Percentiles rank a stretch among this genome's conserved stretches.
Evolutionary conservation across 2,888 invertebrate genomes (phyloP).

Genomic region (Xestia xanthographa): DNA sequence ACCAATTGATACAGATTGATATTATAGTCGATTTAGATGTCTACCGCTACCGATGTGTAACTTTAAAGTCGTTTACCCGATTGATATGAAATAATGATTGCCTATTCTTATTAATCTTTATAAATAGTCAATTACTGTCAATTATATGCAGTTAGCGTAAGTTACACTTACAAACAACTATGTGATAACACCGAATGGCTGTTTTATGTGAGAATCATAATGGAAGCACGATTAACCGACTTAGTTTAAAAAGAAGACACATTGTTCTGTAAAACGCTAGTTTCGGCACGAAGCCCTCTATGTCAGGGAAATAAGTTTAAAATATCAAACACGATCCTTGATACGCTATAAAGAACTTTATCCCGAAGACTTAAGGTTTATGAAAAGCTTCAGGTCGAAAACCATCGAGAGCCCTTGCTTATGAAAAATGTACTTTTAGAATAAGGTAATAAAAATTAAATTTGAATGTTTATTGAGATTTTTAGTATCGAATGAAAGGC

Average conservation of each 20-base stretch:
- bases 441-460: conserved; percentile 75
- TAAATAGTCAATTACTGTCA: conserved; percentile 67
- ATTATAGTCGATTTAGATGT: conserved; percentile 53
- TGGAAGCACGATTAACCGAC: conserved; percentile 79
- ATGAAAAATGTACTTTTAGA: conserved; percentile 77
- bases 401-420: conserved; percentile 60
- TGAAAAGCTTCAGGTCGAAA: conserved; percentile 50
- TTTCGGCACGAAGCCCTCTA: conserved; percentile 88
- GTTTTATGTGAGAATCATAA: conserved; percentile 75
- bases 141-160: conserved; percentile 55
- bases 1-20: conserved; percentile 54
- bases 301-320: conserved; percentile 80
- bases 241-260: conserved; percentile 86
- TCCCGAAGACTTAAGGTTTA: conserved; percentile 53
- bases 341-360: conserved; percentile 51
- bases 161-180: conserved; percentile 62
- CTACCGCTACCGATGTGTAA: conserved; percentile 61
- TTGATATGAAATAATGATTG: conserved; percentile 52
- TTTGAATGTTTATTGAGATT: conserved; percentile 71
- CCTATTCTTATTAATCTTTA: conserved; percentile 59
- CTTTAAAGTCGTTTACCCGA: conserved; percentile 60
- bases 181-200: conserved; percentile 67
- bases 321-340: conserved; percentile 74
- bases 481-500: conserved; percentile 79
- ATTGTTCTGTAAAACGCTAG: conserved; percentile 87